Evolutionary conservation across 2,797 vertebrate genomes (phyloP), one percentile per base, ranked within the genome.

Genomic region (Psittacula echo): DNA sequence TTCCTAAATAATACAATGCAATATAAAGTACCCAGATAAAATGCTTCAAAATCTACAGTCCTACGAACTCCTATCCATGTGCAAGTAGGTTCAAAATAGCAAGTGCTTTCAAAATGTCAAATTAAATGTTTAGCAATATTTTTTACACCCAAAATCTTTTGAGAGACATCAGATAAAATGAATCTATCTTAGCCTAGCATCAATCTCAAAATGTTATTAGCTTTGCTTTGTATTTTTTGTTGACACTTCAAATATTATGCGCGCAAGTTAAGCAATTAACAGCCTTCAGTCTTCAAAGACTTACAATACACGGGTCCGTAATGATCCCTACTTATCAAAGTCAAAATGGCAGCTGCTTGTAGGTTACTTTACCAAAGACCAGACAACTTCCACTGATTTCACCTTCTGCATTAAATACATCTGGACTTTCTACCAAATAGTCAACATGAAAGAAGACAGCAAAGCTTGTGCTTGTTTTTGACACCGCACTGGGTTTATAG

Each of bases 271-370:
- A 62, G 42, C 74, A 91, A 80, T 85, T 95, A 93, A 37, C 22
- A 77, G 75, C 18, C 44, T 77, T 93, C 76, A 44, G 93, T 87
- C 48, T 74, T 87, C 86, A 85, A 73, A 87, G 72, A 51, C 74
- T 87, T 39, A 64, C 0, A 1, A 17, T 23, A 39, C 29, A 54
- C 47, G 61, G 39, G 10, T 58, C 37, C 77, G 45, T 42, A 82
- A 71, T 0, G 0, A 81, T 65, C n/a, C 41, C 30, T 20, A 3
- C 42, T 53, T 47, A 29, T 29, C 77, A 65, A 58, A 89, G 60
- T 34, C 64, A 58, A 56, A 48, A 42, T 4, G 29, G 37, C 26
- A 50, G 48, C 86, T 89, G 81, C 30, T 77, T n/a, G 58, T 79
- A 32, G 29, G 47, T 53, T 86, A 53, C 34, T 56, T 91, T 34